Conservation (phyloP, 2,888 invertebrate genomes). For the Nesidiocoris tenuis region DNA sequence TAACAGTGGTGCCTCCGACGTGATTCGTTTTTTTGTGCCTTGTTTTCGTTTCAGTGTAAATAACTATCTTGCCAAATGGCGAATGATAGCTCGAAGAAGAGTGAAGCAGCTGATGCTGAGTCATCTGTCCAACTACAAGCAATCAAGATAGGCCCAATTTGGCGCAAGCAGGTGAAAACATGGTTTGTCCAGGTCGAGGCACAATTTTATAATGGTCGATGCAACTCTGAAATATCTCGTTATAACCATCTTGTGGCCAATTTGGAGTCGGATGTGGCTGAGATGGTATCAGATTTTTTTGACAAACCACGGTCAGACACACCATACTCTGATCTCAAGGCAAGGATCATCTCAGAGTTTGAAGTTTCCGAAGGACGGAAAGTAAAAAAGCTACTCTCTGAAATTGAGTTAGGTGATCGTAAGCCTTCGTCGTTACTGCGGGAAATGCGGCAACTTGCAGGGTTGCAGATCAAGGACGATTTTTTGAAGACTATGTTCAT, state of each 20-base stretch:
- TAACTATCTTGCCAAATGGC: too few relatives aligned
- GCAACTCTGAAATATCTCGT: conserved; percentile 49
- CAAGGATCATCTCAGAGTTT: neutral
- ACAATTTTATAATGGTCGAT: conserved; percentile 44
- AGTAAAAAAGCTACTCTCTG: conserved; percentile 48
- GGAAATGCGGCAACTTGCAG: conserved; percentile 46
- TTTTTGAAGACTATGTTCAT: conserved; percentile 33
- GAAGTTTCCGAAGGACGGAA: neutral
- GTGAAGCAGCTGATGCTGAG: too few relatives aligned
- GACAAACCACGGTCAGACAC: conserved; percentile 43
- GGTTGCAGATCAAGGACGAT: conserved; percentile 3
- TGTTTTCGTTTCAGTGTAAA: too few relatives aligned
- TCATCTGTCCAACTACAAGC: too few relatives aligned
- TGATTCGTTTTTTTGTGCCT: too few relatives aligned
- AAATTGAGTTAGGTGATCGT: too few relatives aligned
- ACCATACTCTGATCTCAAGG: conserved; percentile 13
- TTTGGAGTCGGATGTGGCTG: conserved; percentile 50
- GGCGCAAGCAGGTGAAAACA: conserved; percentile 47
- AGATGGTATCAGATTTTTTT: conserved; percentile 50
- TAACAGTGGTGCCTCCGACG: too few relatives aligned
- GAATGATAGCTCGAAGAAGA: too few relatives aligned
- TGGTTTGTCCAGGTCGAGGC: conserved; percentile 52
- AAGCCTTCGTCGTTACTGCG: conserved; percentile 48
- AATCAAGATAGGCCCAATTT: conserved; percentile 47
- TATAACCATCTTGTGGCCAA: conserved; percentile 50